These are phyloP conservation scores for Corticium candelabrum DNA, from an alignment of 37 sponge, comb jelly and placozoan genomes.

Conservation along the genomic window DNA sequence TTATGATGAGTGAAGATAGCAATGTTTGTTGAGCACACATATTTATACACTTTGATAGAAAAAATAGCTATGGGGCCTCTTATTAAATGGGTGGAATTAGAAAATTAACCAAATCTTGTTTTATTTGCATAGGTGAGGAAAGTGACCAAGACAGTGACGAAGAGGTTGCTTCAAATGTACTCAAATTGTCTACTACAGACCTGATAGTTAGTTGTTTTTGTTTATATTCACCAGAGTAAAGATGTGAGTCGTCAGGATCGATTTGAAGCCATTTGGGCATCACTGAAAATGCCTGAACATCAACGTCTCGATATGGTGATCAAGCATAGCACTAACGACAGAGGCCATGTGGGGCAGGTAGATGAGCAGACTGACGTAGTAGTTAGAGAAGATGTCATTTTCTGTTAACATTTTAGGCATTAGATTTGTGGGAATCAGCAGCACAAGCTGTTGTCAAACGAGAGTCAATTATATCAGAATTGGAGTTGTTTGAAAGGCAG, in stretches of 20 bases:
- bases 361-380: background rate
- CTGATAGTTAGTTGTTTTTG: background rate
- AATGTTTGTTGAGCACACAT: too few relatives aligned
- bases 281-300: slow-evolving; percentile 40
- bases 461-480: slow-evolving; percentile 32
- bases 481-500: slow-evolving; percentile 65
- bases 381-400: background rate
- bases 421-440: slow-evolving; percentile 62
- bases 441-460: slow-evolving; percentile 44
- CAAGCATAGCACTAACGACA: slow-evolving; percentile 56
- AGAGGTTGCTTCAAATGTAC: too few relatives aligned
- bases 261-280: slow-evolving; percentile 47
- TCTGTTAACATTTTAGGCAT: slow-evolving; percentile 28
- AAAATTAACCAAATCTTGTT: too few relatives aligned
- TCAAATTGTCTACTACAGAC: background rate
- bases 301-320: slow-evolving; percentile 83
- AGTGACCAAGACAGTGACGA: too few relatives aligned
- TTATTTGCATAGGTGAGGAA: too few relatives aligned
- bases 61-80: too few relatives aligned
- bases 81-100: too few relatives aligned
- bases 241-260: slow-evolving; percentile 25
- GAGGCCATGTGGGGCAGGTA: background rate
- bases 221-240: background rate
- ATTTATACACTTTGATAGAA: too few relatives aligned
- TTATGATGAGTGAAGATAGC: too few relatives aligned